Evolutionary conservation across 2,888 invertebrate genomes (phyloP), one percentile per base, ranked within the genome.

Genomic region (Stenodema calcarata): DNA sequence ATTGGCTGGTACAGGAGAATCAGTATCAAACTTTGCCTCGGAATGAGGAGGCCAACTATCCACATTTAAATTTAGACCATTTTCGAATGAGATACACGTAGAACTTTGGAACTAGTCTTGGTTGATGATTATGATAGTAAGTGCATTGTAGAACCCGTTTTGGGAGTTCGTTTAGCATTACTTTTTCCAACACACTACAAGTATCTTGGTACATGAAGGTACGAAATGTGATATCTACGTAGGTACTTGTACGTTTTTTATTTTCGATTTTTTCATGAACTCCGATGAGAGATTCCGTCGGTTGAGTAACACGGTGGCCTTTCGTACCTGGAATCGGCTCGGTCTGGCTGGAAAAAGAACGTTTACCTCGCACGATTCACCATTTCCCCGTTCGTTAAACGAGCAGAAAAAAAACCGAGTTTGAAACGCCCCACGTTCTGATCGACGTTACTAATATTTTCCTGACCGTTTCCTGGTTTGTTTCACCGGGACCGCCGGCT

Each of bases 361-460:
- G 62, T 62, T 62, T 62, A 62, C 62, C 62, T 62, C 62, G 62
- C 62, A 62, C 62, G 62, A 62, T 62, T 62, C 62, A 62, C 62
- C 62, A 62, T 62, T 62, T 62, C 23, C 62, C 23, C 62, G 62
- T 62, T 18, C 18, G 62, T 62, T 23, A 62, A 62, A 62, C 62
- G 62, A 62, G 62, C 62, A 62, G n/a, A n/a, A n/a, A n/a, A 62
- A 62, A 62, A 62, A 62, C 62, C 62, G 62, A 0, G 62, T 62
- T 54, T 62, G 62, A 62, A 62, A 62, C 62, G 62, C 23, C 18
- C 23, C 62, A 62, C 62, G 62, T 62, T 18, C 18, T 62, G 62
- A 62, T 62, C 9, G 62, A 62, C 62, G 62, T 62, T 62, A 62
- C 23, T 62, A 18, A 27, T 18, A 27, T 62, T 62, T 62, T 23